Conservation (phyloP, 92 coral and sea anemone genomes). For the Porites evermanni region DNA sequence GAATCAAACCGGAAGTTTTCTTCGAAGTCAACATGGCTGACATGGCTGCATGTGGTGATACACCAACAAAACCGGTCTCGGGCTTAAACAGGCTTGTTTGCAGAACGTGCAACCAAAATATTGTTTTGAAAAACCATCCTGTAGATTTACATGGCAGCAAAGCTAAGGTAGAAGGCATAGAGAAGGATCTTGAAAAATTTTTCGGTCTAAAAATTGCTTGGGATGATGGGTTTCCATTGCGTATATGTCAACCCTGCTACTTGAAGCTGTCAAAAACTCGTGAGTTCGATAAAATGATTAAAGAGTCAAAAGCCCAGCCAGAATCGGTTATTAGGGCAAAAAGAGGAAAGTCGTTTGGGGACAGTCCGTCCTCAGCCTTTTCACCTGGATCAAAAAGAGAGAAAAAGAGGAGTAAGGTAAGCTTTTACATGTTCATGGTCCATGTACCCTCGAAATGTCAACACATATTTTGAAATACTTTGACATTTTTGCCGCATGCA, state of each 20-base stretch:
- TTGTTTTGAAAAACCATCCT: background rate
- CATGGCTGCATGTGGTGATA: background rate
- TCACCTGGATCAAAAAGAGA: conserved; percentile 38
- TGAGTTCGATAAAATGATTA: background rate
- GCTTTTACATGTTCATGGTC: too few relatives aligned
- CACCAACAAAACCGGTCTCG: background rate
- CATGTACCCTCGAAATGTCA: too few relatives aligned
- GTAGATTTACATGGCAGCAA: background rate
- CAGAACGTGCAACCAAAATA: background rate
- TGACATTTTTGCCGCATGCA: background rate
- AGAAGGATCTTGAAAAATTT: background rate
- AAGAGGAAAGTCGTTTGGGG: conserved; percentile 35
- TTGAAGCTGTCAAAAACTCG: background rate
- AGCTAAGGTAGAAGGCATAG: background rate
- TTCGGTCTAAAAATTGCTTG: conserved; percentile 7
- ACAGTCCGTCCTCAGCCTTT: conserved; percentile 28
- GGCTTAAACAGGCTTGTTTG: background rate
- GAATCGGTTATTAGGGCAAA: conserved; percentile 27
- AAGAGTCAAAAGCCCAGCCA: conserved; percentile 18
- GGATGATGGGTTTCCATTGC: conserved; percentile 13
- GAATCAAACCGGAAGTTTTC: background rate
- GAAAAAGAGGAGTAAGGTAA: conserved; percentile 32
- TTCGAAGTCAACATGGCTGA: background rate
- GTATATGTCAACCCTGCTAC: background rate
- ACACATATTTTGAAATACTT: background rate